A percentile compares a stretch with the other conserved stretches of the same genome.
These are phyloP conservation scores for Prolemur simus DNA, from an alignment of 2,113 vertebrate species.

Conservation along the genomic window DNA sequence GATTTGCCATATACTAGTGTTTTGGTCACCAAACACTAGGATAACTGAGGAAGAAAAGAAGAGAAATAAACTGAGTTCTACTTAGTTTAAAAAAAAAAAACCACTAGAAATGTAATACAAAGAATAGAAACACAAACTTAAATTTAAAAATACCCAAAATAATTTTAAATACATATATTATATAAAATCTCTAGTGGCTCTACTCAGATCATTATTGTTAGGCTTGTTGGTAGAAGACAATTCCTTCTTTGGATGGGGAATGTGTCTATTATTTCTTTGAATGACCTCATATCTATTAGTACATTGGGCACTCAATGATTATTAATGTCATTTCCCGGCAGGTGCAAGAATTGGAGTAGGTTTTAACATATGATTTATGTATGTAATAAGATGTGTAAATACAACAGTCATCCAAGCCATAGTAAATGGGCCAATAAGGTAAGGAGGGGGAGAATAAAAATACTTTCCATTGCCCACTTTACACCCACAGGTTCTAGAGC, in stretches of 20 bases:
- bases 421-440: slow-evolving; percentile 41
- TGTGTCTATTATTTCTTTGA: slow-evolving; percentile 30
- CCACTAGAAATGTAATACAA: background rate
- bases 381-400: slow-evolving; percentile 70
- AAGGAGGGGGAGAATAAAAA: background rate
- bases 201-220: background rate
- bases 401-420: slow-evolving; percentile 42
- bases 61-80: background rate
- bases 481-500: slow-evolving; percentile 33
- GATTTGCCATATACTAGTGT: background rate
- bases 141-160: slow-evolving; percentile 37
- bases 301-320: slow-evolving; percentile 42
- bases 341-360: slow-evolving; percentile 63
- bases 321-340: slow-evolving; percentile 65
- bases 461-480: slow-evolving; percentile 48
- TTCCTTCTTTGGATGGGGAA: background rate
- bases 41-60: background rate
- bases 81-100: background rate
- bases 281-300: slow-evolving; percentile 63
- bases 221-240: background rate
- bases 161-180: background rate
- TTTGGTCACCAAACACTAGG: background rate
- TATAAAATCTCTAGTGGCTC: background rate
- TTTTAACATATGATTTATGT: slow-evolving; percentile 69
- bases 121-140: slow-evolving; percentile 20